Evolutionary conservation across 1,140 invertebrate species (phyloP).

Genomic region (Eupeodes corollae): DNA sequence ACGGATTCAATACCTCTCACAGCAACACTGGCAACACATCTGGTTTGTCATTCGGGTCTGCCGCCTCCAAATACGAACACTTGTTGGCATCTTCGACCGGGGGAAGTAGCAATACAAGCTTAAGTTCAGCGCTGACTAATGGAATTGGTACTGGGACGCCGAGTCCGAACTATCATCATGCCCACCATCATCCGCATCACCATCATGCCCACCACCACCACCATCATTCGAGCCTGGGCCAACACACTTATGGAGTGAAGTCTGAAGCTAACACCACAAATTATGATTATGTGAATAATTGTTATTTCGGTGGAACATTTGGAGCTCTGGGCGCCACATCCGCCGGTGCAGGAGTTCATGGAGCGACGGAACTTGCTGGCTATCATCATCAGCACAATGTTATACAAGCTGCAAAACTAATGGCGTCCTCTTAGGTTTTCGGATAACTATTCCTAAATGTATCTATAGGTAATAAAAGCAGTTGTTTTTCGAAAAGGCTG

Average conservation of each 20-base stretch:
- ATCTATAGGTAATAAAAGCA: no score
- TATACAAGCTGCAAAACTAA: conserved; percentile 62
- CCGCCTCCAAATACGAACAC: conserved; percentile 11
- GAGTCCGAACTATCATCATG: conserved; percentile 30
- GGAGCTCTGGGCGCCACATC: conserved; percentile 12
- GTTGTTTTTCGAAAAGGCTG: no score
- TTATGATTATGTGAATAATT: conserved; percentile 36
- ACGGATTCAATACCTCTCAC: conserved; percentile 7
- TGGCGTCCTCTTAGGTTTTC: conserved; percentile 57
- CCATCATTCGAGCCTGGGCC: conserved; percentile 5
- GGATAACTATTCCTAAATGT: no score
- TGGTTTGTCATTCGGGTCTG: not conserved
- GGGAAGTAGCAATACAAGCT: not conserved
- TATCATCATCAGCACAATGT: conserved; percentile 74
- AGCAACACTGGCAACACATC: not conserved
- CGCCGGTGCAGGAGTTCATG: conserved; percentile 23
- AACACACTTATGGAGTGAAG: conserved; percentile 24
- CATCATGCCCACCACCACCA: conserved; percentile 12
- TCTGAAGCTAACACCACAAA: conserved; percentile 31
- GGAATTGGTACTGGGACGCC: conserved; percentile 19
- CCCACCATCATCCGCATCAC: conserved; percentile 13
- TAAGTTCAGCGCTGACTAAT: conserved; percentile 3
- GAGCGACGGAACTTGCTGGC: conserved; percentile 42
- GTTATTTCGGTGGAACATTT: conserved; percentile 31
- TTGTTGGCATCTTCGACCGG: conserved; percentile 2